Evolutionary conservation across 2,113 vertebrate species (phyloP), one percentile per base, ranked within the genome.

Genomic region (Spizaetus ornatus): DNA sequence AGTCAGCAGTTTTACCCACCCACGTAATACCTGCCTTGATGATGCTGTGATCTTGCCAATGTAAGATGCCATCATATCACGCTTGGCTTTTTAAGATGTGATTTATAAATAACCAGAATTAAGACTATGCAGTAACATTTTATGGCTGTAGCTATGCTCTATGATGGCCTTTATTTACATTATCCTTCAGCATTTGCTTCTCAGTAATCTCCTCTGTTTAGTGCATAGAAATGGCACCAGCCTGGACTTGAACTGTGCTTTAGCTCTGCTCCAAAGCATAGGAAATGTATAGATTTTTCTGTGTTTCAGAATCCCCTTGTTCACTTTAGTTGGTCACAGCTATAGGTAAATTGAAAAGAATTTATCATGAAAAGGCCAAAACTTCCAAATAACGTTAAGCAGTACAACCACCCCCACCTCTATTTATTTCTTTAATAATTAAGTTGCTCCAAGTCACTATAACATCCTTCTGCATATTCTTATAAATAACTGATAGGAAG

Each of bases 321-420:
- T 91, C 32, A 6, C 12, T 59, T 69, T 2, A 16, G 13, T 19
- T 45, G 27, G 45, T 56, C 25, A 16, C 34, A 50, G 8, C 40
- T 86, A 0, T 2, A 47, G 29, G 16, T 52, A 43, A 47, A 66
- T 8, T 25, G 16, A 21, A 25, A 73, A 55, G 16, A 48, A 36
- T 40, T 62, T 38, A 12, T 25, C 3, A 4, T 11, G 16, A 14
- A 34, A 83, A 83, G 50, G 10, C n/a, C 32, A 11, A 50, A 84
- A 36, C 25, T 50, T 69, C 7, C 9, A 47, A 63, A 63, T 40
- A 31, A 14, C 8, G 0, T 48, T 20, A 25, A 55, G 36, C 21
- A 45, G 21, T 3, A 3, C 0, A 0, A 10, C 32, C 47, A 12
- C 62, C 48, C 43, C 43, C 53, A 40, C 13, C 13, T 23, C 4